These are phyloP conservation scores for Exocentrus adspersus DNA, from an alignment of 2,888 invertebrate species.

Conservation along the genomic window DNA sequence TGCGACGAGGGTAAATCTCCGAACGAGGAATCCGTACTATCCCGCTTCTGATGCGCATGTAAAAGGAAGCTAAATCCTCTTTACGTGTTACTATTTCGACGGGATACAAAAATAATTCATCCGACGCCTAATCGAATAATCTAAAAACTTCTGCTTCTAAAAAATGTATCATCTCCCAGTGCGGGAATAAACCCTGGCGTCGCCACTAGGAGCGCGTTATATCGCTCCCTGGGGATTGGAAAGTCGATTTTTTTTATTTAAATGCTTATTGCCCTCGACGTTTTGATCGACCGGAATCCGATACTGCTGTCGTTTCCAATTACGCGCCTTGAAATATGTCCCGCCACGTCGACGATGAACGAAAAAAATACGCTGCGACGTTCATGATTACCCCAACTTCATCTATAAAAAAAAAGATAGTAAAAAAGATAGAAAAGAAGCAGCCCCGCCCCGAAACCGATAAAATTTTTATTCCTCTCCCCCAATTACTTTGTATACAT, in stretches of 20 bases:
- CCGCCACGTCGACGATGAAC: conserved; percentile 34
- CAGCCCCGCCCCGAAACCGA: neutral
- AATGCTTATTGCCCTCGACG: conserved; percentile 56
- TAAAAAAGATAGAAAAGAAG: neutral
- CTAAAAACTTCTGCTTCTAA: neutral
- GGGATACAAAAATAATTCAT: too few species aligned
- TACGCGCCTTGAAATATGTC: conserved; percentile 46
- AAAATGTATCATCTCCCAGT: neutral
- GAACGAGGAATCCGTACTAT: neutral
- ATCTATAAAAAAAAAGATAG: too few species aligned
- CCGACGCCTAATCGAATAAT: neutral
- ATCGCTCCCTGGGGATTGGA: conserved; percentile 51
- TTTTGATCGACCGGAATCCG: conserved; percentile 57
- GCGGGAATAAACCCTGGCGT: neutral
- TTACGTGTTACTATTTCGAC: too few species aligned
- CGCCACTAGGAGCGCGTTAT: conserved; percentile 30
- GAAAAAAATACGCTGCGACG: conserved; percentile 31
- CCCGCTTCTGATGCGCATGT: too few species aligned
- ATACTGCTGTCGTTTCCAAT: conserved; percentile 53
- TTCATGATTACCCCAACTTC: conserved; percentile 6
- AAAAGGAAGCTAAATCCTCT: too few species aligned
- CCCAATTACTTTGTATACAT: neutral
- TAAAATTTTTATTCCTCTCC: neutral
- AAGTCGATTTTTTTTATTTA: conserved; percentile 53
- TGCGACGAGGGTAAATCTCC: conserved; percentile 9